Conservation (phyloP, 2,113 vertebrate species). For the Ochotona princeps region DNA sequence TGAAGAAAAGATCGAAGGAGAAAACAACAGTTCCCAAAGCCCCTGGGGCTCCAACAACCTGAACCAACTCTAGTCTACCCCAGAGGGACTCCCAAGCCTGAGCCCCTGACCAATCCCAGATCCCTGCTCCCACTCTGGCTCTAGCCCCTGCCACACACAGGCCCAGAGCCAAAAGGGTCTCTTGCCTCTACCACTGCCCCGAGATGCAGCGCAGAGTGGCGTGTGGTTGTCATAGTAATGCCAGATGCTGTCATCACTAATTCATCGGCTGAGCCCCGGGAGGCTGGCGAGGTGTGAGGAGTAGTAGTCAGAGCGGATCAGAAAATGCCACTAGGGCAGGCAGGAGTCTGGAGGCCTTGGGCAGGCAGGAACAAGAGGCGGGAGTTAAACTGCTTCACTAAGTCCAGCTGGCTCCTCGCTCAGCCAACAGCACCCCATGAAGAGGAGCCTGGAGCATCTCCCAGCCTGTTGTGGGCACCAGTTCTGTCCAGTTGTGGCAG, state of each 20-base stretch:
- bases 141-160: not conserved
- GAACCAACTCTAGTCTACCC: not conserved
- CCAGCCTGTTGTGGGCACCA: not conserved
- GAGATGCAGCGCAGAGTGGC: not conserved
- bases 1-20: not conserved
- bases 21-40: not conserved
- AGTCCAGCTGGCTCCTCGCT: not conserved
- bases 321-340: not conserved
- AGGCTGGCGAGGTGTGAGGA: slow-evolving; percentile 66
- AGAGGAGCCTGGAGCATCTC: not conserved
- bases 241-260: slow-evolving; percentile 68
- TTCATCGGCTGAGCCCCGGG: slow-evolving; percentile 59
- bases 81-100: not conserved
- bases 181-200: slow-evolving; percentile 42
- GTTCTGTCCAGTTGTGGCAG: not conserved
- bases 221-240: slow-evolving; percentile 66
- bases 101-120: not conserved
- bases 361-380: not conserved
- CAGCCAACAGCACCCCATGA: not conserved
- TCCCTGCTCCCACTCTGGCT: not conserved
- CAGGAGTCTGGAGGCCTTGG: not conserved
- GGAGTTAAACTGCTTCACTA: not conserved
- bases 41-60: not conserved
- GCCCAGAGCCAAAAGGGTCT: slow-evolving; percentile 18
- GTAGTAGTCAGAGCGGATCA: slow-evolving; percentile 37